A percentile compares a stretch with the other conserved stretches of the same genome.
These are phyloP conservation scores for Sphecodes monilicornis DNA, from an alignment of 2,888 invertebrate species.

Conservation along the genomic window DNA sequence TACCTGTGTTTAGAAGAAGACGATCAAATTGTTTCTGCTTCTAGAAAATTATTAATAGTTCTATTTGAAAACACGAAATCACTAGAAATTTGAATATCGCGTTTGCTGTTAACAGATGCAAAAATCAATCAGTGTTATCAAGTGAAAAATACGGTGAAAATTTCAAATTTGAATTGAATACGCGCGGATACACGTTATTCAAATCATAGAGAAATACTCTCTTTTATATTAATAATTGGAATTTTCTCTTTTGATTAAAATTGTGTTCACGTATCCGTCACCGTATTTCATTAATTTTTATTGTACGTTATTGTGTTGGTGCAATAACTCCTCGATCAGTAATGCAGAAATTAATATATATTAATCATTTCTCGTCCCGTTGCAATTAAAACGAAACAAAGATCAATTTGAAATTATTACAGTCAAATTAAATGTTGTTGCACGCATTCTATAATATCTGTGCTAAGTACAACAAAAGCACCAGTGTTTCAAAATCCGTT, in stretches of 20 bases:
- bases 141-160: no score
- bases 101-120: no score
- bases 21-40: no score
- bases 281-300: background rate
- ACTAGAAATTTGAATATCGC: no score
- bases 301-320: background rate
- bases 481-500: background rate
- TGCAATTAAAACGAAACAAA: background rate
- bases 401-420: background rate
- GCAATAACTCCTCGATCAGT: background rate
- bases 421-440: background rate
- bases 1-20: no score
- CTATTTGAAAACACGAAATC: no score
- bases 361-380: background rate
- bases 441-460: background rate
- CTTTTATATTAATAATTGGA: background rate
- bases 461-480: background rate
- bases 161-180: no score
- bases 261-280: background rate
- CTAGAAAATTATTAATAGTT: no score
- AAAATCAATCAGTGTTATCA: no score
- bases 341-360: background rate
- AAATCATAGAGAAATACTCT: no score
- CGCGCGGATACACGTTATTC: no score
- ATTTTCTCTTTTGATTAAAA: background rate